A percentile compares a stretch with the other conserved stretches of the same genome.
Conservation (phyloP, 1,140 invertebrate genomes). For the Drosophila bocqueti region DNA sequence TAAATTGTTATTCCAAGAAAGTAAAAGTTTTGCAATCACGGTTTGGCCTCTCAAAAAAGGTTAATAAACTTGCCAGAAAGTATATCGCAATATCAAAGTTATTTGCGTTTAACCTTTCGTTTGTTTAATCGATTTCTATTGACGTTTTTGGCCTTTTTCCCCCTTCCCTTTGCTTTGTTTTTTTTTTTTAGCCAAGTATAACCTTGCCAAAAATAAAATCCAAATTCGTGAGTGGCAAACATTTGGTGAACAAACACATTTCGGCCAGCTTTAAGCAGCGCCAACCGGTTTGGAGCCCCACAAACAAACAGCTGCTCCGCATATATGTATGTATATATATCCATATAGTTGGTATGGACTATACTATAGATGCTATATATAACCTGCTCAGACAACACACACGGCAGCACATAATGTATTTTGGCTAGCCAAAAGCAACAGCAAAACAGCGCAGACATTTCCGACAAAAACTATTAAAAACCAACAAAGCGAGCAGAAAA, state of each 20-base stretch:
- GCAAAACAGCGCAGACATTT: slow-evolving; percentile 53
- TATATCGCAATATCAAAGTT: slow-evolving; percentile 21
- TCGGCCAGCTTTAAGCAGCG: slow-evolving; percentile 40
- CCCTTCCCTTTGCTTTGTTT: neutral
- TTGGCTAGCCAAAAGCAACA: slow-evolving; percentile 43
- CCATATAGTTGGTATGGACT: slow-evolving; percentile 38
- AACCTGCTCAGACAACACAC: slow-evolving; percentile 33
- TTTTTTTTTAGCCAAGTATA: slow-evolving; percentile 39
- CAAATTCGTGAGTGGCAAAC: slow-evolving; percentile 52
- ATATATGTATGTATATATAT: slow-evolving; percentile 7
- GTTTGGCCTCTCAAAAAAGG: slow-evolving; percentile 33
- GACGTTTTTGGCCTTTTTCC: slow-evolving; percentile 11
- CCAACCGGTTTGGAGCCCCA: slow-evolving; percentile 46
- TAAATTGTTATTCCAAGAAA: slow-evolving; percentile 12
- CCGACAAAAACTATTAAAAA: slow-evolving; percentile 55
- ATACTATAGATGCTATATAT: slow-evolving; percentile 20
- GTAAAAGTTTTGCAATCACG: slow-evolving; percentile 55
- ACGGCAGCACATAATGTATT: slow-evolving; percentile 34
- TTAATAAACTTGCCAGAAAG: slow-evolving; percentile 68
- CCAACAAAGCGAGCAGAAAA: slow-evolving; percentile 31
- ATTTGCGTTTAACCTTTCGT: slow-evolving; percentile 73
- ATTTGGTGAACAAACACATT: slow-evolving; percentile 60
- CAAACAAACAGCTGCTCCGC: slow-evolving; percentile 67
- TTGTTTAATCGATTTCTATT: slow-evolving; percentile 78
- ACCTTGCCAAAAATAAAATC: slow-evolving; percentile 76